phyloP scores from a whole-genome alignment of 1,140 invertebrate genomes.

The Chrysoperla carnea region DNA sequence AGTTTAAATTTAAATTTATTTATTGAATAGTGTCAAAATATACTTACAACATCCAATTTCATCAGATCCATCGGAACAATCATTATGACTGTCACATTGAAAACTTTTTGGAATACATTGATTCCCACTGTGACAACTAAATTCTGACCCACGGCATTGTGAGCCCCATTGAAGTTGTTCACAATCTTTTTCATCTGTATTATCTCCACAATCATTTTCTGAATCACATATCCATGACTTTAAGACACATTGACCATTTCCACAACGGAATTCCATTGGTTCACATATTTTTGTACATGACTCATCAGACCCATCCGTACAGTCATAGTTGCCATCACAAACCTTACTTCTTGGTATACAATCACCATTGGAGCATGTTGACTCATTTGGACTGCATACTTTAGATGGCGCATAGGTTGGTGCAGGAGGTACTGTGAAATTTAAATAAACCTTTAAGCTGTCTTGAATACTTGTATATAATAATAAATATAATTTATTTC shows the following conservation, averaged over 20 bases:
- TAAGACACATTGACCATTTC: conserved; percentile 73
- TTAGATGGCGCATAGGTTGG: conserved; percentile 25
- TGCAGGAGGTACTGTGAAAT: conserved; percentile 8
- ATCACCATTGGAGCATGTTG: conserved; percentile 78
- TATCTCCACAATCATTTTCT: conserved; percentile 85
- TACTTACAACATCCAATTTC: conserved; percentile 78
- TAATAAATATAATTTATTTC: too few relatives aligned
- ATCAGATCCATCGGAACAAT: conserved; percentile 79
- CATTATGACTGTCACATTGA: conserved; percentile 79
- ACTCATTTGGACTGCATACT: conserved; percentile 57
- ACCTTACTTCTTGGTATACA: conserved; percentile 69
- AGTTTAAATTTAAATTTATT: conserved; percentile 1
- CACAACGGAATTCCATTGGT: conserved; percentile 83
- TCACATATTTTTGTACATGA: conserved; percentile 48
- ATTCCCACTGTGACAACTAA: conserved; percentile 49
- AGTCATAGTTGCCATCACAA: conserved; percentile 69
- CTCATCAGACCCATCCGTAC: conserved; percentile 79
- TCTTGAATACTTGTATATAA: too few relatives aligned
- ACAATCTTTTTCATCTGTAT: conserved; percentile 62
- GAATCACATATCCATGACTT: conserved; percentile 83
- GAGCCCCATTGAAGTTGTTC: conserved; percentile 35
- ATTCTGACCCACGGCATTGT: conserved; percentile 64
- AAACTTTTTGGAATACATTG: conserved; percentile 89
- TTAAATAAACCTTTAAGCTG: background rate
- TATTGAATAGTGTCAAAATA: conserved; percentile 1